Conservation (phyloP, 2,113 vertebrate genomes). For the Scytalopus superciliaris region DNA sequence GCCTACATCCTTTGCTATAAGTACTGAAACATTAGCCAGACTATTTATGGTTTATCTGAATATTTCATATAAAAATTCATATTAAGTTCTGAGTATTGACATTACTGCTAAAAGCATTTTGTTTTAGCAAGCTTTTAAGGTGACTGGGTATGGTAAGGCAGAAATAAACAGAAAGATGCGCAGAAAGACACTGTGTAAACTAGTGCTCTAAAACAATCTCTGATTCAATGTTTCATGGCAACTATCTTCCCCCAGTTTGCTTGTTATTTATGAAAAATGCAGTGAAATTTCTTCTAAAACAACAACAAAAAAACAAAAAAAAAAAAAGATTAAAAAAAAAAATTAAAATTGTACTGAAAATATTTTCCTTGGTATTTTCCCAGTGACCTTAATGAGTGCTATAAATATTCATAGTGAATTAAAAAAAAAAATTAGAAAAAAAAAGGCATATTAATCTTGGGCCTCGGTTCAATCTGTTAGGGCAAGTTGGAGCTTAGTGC, state of each 20-base stretch:
- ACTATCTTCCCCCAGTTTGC: neutral
- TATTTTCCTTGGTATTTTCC: neutral
- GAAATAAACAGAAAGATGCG: neutral
- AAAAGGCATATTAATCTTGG: neutral
- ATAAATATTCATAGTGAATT: neutral
- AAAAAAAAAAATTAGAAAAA: neutral
- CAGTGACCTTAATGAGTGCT: neutral
- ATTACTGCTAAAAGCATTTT: neutral
- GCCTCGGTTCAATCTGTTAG: neutral
- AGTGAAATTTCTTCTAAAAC: neutral
- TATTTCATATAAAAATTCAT: neutral
- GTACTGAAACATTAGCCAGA: neutral
- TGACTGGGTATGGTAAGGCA: neutral
- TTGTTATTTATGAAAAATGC: neutral
- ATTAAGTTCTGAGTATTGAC: slow-evolving; percentile 23
- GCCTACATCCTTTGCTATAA: neutral
- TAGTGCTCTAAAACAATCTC: neutral
- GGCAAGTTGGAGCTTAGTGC: neutral
- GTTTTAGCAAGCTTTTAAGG: neutral
- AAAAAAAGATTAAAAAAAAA: neutral
- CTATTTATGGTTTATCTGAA: neutral
- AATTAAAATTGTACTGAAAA: neutral
- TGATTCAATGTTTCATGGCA: neutral
- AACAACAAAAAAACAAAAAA: neutral
- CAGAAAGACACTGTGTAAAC: neutral